Percentiles rank a stretch among this genome's conserved stretches.
Evolutionary conservation across 2,113 vertebrate genomes (phyloP).

Genomic region (Natator depressus): DNA sequence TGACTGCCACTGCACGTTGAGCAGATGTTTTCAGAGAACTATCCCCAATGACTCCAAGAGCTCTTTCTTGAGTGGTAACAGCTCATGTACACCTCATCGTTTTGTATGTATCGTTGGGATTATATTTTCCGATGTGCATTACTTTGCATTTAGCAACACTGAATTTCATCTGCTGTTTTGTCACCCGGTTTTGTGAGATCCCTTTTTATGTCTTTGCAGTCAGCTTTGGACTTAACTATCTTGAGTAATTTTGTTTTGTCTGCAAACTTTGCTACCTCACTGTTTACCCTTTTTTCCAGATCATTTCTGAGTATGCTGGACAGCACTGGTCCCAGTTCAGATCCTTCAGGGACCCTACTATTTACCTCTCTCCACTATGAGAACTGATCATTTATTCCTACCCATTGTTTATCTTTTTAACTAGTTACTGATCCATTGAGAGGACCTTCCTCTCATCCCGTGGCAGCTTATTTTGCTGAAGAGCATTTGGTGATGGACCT

Average conservation of each 20-base stretch:
- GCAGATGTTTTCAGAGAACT: background rate
- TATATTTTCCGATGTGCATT: background rate
- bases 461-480: no score
- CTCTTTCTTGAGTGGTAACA: background rate
- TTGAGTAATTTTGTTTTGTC: background rate
- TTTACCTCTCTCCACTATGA: no score
- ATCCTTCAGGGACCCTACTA: no score
- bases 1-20: background rate
- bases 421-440: no score
- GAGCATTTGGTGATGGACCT: no score
- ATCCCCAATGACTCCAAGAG: background rate
- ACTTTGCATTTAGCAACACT: background rate
- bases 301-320: no score
- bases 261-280: background rate
- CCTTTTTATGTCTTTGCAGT: background rate
- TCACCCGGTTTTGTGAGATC: no score
- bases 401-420: no score
- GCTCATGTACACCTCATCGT: background rate
- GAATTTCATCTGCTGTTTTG: background rate
- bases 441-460: no score
- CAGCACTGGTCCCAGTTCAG: no score
- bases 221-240: background rate
- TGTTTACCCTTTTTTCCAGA: no score
- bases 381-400: no score
- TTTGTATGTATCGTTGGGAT: background rate